Evolutionary conservation across 1,140 invertebrate genomes (phyloP), one percentile per base, ranked within the genome.

Genomic region (Apis cerana): DNA sequence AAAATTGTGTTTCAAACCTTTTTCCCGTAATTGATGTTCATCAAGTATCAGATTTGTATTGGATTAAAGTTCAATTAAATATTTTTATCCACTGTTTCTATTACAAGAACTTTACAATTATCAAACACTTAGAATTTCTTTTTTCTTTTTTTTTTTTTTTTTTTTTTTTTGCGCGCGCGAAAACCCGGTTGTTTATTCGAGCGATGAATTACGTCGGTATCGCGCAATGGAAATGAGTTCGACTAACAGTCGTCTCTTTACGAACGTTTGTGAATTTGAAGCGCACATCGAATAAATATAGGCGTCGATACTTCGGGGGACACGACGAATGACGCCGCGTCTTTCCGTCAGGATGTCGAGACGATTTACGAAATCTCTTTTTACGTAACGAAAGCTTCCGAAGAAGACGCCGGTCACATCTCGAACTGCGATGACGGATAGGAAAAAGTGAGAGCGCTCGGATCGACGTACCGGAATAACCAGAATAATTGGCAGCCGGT

Each of bases 401-500:
- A 21, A 33, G 17, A 61, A 56, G 59, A 74, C 69, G 59, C 15
- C 65, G 56, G 9, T 12, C 12, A 19, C 56, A 71, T 65, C 65
- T 75, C 59, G 75, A 78, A 52, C 64, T n/a, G 50, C 10, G 67
- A 68, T 83, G 83, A 83, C 75, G 81, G 87, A 88, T 65, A 23
- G 67, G 72, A 65, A 82, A 85, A 67, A 83, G 76, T 65, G 71
- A 80, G 85, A 85, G 58, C 88, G 87, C 81, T 80, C 80, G 81
- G 59, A 59, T 68, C 67, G 76, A 84, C 79, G 85, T 77, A 86
- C 84, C 78, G 86, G 88, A 91, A 91, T 90, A 91, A 91, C 90
- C 81, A 77, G 87, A 90, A 88, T 91, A 90, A 91, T 91, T 91
- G 90, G 90, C 90, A 91, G 82, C 56, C 61, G 79, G 77, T 58